Evolutionary conservation across 2,888 invertebrate species (phyloP).

Genomic region (Cecidostiba fungosa): DNA sequence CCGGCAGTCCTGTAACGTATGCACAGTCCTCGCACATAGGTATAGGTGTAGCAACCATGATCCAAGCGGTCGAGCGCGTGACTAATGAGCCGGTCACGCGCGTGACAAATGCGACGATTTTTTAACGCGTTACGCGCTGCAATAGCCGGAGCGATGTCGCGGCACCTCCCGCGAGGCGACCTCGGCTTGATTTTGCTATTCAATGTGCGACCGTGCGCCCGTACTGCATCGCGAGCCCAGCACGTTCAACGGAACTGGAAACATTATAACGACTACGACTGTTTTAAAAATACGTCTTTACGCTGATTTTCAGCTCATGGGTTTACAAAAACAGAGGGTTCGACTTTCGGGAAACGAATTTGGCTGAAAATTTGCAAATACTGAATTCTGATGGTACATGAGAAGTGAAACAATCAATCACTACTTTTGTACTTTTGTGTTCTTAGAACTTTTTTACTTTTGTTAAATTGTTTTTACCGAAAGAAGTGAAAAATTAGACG

Average conservation of each 20-base stretch:
- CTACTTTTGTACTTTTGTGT: too few species aligned
- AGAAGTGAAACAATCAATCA: too few species aligned
- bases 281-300: neutral
- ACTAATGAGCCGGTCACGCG: slow-evolving; percentile 68
- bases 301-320: neutral
- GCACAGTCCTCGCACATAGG: neutral
- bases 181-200: slow-evolving; percentile 43
- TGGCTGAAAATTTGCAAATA: neutral
- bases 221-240: neutral
- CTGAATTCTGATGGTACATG: neutral
- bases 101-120: slow-evolving; percentile 68
- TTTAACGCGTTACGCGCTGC: slow-evolving; percentile 41
- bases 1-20: neutral
- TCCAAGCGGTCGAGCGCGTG: slow-evolving; percentile 57
- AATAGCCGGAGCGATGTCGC: neutral
- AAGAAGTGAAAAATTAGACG: too few species aligned
- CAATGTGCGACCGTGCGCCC: neutral
- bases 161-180: slow-evolving; percentile 27
- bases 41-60: neutral
- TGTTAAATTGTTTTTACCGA: too few species aligned
- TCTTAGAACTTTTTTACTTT: too few species aligned
- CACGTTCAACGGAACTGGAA: neutral
- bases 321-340: neutral
- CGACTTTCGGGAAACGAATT: too few species aligned
- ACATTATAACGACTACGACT: neutral